Conservation (phyloP, 2,797 vertebrate genomes). For the Choloepus didactylus region DNA sequence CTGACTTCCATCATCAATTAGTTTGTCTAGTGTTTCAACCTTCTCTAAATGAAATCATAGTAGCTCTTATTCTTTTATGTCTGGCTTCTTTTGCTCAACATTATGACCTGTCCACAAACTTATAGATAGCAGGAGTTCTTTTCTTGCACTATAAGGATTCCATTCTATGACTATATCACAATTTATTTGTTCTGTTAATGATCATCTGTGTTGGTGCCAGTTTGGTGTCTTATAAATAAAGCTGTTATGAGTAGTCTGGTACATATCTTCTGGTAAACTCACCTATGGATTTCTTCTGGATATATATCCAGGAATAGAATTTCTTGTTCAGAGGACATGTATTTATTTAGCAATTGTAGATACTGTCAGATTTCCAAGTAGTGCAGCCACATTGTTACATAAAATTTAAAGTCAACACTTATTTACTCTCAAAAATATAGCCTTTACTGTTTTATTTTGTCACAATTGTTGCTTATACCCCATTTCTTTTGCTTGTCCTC, state of each 20-base stretch:
- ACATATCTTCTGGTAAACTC: background rate
- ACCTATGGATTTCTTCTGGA: background rate
- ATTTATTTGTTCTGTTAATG: background rate
- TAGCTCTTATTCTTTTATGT: background rate
- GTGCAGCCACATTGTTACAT: background rate
- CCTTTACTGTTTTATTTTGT: background rate
- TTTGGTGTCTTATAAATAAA: background rate
- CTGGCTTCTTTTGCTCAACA: background rate
- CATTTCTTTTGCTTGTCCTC: background rate
- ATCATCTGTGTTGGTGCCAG: background rate
- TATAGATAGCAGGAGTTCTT: accelerated
- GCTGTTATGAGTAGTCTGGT: background rate
- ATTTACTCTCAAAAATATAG: background rate
- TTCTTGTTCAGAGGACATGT: background rate
- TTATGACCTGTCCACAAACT: too few relatives aligned
- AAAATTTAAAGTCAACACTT: background rate
- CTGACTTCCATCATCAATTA: background rate
- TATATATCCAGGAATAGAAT: background rate
- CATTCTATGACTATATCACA: background rate
- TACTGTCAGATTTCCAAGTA: background rate
- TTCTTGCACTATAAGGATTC: background rate
- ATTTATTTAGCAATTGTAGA: background rate
- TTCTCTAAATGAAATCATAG: background rate
- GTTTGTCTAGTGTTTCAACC: background rate
- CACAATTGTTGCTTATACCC: background rate